Base-by-base conservation (phyloP, 2,113 vertebrate species). In the Ia io region DNA sequence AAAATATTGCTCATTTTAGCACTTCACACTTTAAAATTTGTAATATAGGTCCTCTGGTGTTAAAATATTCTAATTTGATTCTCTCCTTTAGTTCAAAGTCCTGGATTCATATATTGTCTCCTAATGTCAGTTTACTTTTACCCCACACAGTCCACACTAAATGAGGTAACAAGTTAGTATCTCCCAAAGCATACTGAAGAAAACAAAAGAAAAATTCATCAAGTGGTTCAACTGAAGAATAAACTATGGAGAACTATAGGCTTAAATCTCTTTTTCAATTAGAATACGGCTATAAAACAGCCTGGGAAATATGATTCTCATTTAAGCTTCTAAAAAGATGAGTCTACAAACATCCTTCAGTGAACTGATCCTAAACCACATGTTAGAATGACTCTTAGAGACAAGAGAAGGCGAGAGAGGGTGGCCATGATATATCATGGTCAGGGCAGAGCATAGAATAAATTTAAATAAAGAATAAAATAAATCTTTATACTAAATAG, bases 251-350 rank as follows among this genome's bases (percentile, higher is more conserved):
- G 71, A 51, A 83, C n/a, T 95, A 12, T 37, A 23, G 25, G n/a
- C 17, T 10, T 91, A 28, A 86, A 87, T 92, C 32, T 89, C 40
- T 84, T 74, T 80, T 82, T 86, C 51, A 86, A 32, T 88, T 86
- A 87, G 69, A 94, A 77, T 59, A 71, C n/a, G 32, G 51, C 17
- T 59, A 53, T 32, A 95, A 71, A 22, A 79, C 4, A 30, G 20
- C 20, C n/a, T 44, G 35, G 30, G 16, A 90, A 92, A 88, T n/a
- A 20, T 42, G 37, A 67, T 83, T 93, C 28, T 73, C 25, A 88
- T 37, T 73, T 47, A 94, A 80, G 42, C 44, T 94, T 92, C 40
- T 30, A 51, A 86, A 90, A 77, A 16, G 5, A 65, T 3, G n/a
- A 74, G n/a, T 94, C 16, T 5, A 67, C 9, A 74, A 63, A 86